Evolutionary conservation across 2,113 vertebrate genomes (phyloP).

Genomic region (Hemicordylus capensis): DNA sequence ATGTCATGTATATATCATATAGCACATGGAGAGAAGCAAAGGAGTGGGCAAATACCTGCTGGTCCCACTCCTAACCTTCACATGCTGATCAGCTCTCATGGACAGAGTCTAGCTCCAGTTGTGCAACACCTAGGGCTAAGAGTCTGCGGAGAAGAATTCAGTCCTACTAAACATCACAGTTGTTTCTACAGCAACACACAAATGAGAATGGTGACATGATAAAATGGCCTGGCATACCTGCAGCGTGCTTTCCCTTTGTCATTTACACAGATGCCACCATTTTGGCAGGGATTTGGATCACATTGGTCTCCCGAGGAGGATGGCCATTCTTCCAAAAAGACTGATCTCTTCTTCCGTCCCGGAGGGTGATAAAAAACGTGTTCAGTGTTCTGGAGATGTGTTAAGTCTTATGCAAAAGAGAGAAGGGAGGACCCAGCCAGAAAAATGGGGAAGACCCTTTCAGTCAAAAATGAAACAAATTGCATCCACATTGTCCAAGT

Average conservation of each 20-base stretch:
- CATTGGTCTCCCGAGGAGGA: slow-evolving; percentile 70
- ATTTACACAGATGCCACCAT: slow-evolving; percentile 83
- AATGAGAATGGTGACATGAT: background rate
- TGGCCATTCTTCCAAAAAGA: slow-evolving; percentile 51
- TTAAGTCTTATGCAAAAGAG: slow-evolving; percentile 78
- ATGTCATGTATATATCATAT: no score
- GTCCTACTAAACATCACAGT: background rate
- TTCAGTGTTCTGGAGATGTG: slow-evolving; percentile 82
- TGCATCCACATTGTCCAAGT: background rate
- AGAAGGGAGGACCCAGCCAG: background rate
- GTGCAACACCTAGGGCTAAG: background rate
- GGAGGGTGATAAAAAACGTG: slow-evolving; percentile 63
- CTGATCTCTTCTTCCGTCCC: slow-evolving; percentile 67
- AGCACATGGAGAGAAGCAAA: background rate
- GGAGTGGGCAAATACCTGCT: background rate
- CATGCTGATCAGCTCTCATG: background rate
- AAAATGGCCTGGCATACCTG: slow-evolving; percentile 75
- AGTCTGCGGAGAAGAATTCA: background rate
- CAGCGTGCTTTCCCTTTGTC: slow-evolving; percentile 79
- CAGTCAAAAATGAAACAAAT: background rate
- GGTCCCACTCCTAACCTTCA: background rate
- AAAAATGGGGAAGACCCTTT: background rate
- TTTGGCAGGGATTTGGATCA: slow-evolving; percentile 83
- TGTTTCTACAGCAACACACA: background rate
- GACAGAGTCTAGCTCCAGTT: background rate